Evolutionary conservation across 2,888 invertebrate genomes (phyloP), one percentile per base, ranked within the genome.

Genomic region (Drosophila villosipedis): DNA sequence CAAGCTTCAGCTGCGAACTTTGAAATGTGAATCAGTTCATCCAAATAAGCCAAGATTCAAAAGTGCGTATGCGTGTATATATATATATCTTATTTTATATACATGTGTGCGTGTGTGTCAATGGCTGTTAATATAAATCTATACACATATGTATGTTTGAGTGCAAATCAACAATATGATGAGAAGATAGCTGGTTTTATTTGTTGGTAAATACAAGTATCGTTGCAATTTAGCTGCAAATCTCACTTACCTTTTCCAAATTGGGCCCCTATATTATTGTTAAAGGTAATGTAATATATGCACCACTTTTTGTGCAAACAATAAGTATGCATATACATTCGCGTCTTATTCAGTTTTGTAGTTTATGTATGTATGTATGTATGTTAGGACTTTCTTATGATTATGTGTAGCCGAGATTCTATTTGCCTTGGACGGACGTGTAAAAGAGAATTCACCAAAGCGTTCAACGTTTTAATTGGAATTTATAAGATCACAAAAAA

Each of bases 401-500:
- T 14, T 22, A 52, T 57, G 47, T 35, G 37, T 53, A 39, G 52
- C 61, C 60, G 63, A 78, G 65, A 68, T 78, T 75, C 50, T 57
- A 22, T 22, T 28, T 59, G 47, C 19, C 53, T 63, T 72, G 80
- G 76, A 76, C 80, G 80, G 76, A 80, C 31, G 63, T 61, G 19
- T 39, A 25, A 55, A 63, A 58, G 72, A 22, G 60, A 63, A 41
- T 65, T 71, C 57, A 28, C 53, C 58, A 60, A 76, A 76, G 47
- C 63, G 19, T 63, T 58, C 39, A 31, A 55, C 49, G 60, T 50
- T 65, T 68, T 60, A 63, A 72, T 71, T 80, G 37, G 80, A 78
- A 78, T 80, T 78, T 80, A 59, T 80, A 76, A 65, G 63, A 75
- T 65, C 76, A 68, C 80, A 76, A 68, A 72, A 76, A 72, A 61